Evolutionary conservation across 2,113 vertebrate species (phyloP).

Genomic region (Brienomyrus longianalis): DNA sequence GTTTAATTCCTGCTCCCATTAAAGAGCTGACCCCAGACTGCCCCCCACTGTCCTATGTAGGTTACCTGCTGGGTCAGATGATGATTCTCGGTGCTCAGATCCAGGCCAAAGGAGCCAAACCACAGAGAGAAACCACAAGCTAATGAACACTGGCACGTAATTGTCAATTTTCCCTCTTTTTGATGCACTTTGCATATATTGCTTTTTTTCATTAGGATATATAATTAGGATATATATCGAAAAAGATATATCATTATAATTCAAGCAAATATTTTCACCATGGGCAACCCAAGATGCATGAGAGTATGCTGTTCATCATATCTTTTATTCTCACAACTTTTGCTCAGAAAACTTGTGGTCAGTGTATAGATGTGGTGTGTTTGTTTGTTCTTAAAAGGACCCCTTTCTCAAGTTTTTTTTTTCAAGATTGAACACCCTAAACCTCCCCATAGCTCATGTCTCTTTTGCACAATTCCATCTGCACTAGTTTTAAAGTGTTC

Average conservation of each 20-base stretch:
- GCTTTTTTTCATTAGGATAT: background rate
- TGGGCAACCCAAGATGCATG: background rate
- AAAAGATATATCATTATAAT: background rate
- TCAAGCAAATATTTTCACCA: background rate
- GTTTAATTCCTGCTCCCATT: background rate
- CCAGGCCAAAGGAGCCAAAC: background rate
- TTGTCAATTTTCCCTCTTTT: background rate
- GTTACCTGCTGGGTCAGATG: background rate
- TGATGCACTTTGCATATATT: background rate
- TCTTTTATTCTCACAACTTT: background rate
- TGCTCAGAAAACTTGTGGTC: background rate
- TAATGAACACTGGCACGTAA: background rate
- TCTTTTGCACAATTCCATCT: background rate
- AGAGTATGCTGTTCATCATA: background rate
- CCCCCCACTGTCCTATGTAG: background rate
- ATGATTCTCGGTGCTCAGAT: background rate
- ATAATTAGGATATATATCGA: background rate
- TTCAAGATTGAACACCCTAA: background rate
- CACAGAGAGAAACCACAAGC: background rate
- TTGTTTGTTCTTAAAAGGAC: background rate
- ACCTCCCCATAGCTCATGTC: background rate
- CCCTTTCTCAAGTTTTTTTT: background rate
- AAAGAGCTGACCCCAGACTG: constrained; percentile 5
- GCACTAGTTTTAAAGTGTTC: background rate
- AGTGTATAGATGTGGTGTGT: background rate